A percentile compares a stretch with the other conserved stretches of the same genome.
Evolutionary conservation across 2,113 vertebrate species (phyloP).

Genomic region (Sylvilagus bachmani): DNA sequence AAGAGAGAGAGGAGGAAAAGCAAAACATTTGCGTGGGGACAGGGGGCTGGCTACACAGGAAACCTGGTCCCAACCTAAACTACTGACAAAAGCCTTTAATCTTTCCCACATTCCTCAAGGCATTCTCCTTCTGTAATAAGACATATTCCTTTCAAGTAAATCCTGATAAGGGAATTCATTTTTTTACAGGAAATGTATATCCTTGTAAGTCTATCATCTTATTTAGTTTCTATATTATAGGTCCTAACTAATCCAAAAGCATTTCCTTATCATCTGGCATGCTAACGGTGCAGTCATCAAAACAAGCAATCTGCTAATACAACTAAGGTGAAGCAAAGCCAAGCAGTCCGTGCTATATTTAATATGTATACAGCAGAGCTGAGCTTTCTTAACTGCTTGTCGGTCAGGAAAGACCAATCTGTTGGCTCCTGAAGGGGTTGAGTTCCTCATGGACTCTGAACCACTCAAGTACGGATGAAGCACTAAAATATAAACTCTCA

Average conservation of each 20-base stretch:
- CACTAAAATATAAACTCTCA: not conserved
- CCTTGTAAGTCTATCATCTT: constrained; percentile 90
- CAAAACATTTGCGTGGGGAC: constrained; percentile 91
- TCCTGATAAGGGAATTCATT: constrained; percentile 94
- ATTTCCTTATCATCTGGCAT: constrained; percentile 88
- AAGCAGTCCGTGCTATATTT: constrained; percentile 72
- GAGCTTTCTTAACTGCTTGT: constrained; percentile 45
- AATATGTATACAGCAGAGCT: constrained; percentile 61
- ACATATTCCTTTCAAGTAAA: constrained; percentile 95
- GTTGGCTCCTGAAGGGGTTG: not conserved
- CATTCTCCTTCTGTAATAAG: constrained; percentile 91
- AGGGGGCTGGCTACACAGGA: constrained; percentile 94
- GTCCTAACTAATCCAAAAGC: constrained; percentile 88
- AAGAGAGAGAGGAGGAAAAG: constrained; percentile 89
- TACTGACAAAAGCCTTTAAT: constrained; percentile 99
- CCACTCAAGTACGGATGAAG: not conserved
- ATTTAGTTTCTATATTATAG: constrained; percentile 88
- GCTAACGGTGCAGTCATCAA: constrained; percentile 80
- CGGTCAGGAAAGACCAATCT: constrained; percentile 56
- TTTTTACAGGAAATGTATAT: constrained; percentile 91
- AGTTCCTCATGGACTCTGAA: not conserved
- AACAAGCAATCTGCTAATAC: constrained; percentile 87
- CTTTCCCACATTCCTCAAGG: constrained; percentile 94
- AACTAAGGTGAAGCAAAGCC: constrained; percentile 83
- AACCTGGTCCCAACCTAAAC: constrained; percentile 95